Conservation (phyloP, 2,797 vertebrate species). For the Neostethus bicornis region DNA sequence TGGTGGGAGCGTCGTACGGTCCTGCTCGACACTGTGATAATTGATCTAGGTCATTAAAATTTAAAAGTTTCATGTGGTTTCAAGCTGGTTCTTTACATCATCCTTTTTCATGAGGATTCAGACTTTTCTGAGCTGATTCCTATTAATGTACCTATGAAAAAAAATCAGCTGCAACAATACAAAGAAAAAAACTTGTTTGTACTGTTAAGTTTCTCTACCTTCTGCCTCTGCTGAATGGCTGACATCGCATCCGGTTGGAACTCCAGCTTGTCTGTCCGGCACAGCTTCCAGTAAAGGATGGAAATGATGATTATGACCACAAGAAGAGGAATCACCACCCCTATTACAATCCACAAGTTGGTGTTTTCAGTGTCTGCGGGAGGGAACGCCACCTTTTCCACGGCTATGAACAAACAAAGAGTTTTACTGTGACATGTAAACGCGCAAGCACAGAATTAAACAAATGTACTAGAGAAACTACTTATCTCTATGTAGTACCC, state of each 20-base stretch:
- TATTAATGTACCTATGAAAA: too few relatives aligned
- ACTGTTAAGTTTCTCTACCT: conserved; percentile 48
- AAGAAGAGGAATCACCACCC: conserved; percentile 90
- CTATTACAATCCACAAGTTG: conserved; percentile 93
- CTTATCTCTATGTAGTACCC: conserved; percentile 16
- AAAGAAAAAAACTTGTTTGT: too few relatives aligned
- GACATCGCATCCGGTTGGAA: conserved; percentile 95
- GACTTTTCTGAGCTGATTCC: not conserved
- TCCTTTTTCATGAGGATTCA: not conserved
- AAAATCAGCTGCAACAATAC: too few relatives aligned
- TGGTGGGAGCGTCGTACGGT: too few relatives aligned
- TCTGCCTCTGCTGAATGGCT: conserved; percentile 94
- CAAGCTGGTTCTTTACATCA: not conserved
- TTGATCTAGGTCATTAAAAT: conserved; percentile 24
- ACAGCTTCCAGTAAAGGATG: conserved; percentile 98
- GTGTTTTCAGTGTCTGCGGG: conserved; percentile 85
- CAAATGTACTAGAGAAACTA: too few relatives aligned
- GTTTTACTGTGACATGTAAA: too few relatives aligned
- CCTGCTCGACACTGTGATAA: conserved; percentile 33
- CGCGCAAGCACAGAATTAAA: too few relatives aligned
- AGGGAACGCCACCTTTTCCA: conserved; percentile 85
- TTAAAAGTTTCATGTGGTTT: conserved; percentile 15
- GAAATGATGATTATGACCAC: conserved; percentile 90
- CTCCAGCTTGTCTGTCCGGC: conserved; percentile 96
- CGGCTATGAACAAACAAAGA: conserved; percentile 74